Evolutionary conservation across 2,113 vertebrate species (phyloP).

Genomic region (Chiloscyllium plagiosum): DNA sequence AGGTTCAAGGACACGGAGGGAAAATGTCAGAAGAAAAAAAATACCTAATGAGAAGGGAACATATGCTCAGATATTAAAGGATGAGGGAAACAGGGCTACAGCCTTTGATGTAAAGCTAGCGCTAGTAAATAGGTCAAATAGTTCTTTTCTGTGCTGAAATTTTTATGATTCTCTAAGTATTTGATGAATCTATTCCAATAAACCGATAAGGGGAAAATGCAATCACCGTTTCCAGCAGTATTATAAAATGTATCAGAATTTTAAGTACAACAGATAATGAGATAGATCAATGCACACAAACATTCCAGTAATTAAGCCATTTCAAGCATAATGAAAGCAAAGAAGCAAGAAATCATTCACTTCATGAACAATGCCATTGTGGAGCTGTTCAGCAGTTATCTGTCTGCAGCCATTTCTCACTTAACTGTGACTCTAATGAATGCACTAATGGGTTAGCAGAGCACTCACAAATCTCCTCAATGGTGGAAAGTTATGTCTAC

Average conservation of each 20-base stretch:
- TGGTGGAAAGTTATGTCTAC: not conserved
- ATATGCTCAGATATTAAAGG: not conserved
- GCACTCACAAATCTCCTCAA: constrained; percentile 3
- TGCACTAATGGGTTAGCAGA: not conserved
- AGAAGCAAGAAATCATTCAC: constrained; percentile 9
- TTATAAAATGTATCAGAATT: constrained; percentile 7
- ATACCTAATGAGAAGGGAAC: not conserved
- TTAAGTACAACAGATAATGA: not conserved
- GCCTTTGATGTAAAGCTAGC: not conserved
- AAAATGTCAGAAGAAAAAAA: not conserved
- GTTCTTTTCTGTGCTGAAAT: not conserved
- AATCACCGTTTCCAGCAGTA: not conserved
- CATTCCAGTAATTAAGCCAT: not conserved
- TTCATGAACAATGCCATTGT: not conserved
- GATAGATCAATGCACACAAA: not conserved
- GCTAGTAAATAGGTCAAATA: not conserved
- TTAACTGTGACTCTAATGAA: not conserved
- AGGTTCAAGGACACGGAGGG: not conserved
- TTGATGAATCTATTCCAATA: not conserved
- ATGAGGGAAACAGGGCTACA: not conserved
- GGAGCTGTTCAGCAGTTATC: constrained; percentile 9
- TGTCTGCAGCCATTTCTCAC: constrained; percentile 16
- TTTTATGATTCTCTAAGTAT: not conserved
- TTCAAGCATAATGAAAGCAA: constrained; percentile 23
- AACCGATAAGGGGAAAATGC: not conserved